These are phyloP conservation scores for Macropis europaea DNA, from an alignment of 2,888 invertebrate genomes.

Conservation along the genomic window DNA sequence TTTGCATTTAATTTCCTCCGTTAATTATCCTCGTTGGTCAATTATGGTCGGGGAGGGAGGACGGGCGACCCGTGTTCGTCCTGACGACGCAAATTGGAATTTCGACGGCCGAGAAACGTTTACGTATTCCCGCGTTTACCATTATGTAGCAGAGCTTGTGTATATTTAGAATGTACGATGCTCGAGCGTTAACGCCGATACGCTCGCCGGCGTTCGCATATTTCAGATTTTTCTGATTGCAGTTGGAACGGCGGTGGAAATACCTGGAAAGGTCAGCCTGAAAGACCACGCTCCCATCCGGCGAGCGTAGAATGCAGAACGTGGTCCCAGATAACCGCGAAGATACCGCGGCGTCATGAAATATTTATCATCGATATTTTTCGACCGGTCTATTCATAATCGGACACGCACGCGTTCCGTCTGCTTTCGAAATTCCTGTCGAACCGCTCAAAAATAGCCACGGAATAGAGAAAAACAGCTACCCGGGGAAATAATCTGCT, in stretches of 20 bases:
- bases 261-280: slow-evolving; percentile 43
- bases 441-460: too few species aligned
- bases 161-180: slow-evolving; percentile 29
- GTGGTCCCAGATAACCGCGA: not conserved
- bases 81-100: slow-evolving; percentile 17
- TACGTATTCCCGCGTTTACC: slow-evolving; percentile 32
- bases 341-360: slow-evolving; percentile 10
- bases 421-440: not conserved
- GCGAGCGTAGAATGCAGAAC: slow-evolving; percentile 10
- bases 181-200: slow-evolving; percentile 26
- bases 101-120: slow-evolving; percentile 20
- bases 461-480: too few species aligned
- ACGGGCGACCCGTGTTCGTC: not conserved
- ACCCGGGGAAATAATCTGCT: too few species aligned
- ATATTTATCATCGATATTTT: slow-evolving; percentile 17
- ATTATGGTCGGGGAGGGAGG: too few species aligned
- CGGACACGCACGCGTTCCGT: not conserved
- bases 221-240: slow-evolving; percentile 37
- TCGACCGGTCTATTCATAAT: not conserved
- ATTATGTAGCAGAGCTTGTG: not conserved
- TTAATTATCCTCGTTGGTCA: too few species aligned
- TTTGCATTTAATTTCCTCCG: too few species aligned
- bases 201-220: slow-evolving; percentile 45
- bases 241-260: slow-evolving; percentile 39
- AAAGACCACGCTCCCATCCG: slow-evolving; percentile 25